phyloP scores from a whole-genome alignment of 2,113 vertebrate species.

The Dicentrarchus labrax region DNA sequence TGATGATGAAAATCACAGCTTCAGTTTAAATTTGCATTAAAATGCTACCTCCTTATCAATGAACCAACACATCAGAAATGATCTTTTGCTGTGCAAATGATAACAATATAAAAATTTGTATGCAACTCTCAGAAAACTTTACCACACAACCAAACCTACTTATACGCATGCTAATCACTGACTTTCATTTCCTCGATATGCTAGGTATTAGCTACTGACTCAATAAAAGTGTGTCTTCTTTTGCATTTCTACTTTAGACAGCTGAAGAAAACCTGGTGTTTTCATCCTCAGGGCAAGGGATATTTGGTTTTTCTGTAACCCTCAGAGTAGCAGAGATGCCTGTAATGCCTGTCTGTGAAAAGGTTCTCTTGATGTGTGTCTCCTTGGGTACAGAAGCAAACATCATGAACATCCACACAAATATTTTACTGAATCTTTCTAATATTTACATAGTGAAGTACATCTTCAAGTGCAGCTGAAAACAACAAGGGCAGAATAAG shows the following conservation, averaged over 20 bases:
- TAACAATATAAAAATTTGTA: conserved; percentile 15
- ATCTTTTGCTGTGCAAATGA: neutral
- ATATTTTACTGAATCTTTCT: conserved; percentile 25
- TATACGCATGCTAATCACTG: conserved; percentile 28
- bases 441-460: conserved; percentile 7
- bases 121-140: neutral
- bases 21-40: conserved; percentile 46
- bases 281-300: conserved; percentile 36
- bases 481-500: neutral
- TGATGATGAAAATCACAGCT: conserved; percentile 1
- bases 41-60: neutral
- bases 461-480: neutral
- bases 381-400: conserved; percentile 31
- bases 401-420: conserved; percentile 28
- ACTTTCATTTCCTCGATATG: conserved; percentile 28
- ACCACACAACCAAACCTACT: neutral
- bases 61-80: conserved; percentile 10
- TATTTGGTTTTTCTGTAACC: conserved; percentile 37
- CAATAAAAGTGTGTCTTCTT: conserved; percentile 39
- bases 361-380: conserved; percentile 35
- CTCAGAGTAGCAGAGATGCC: conserved; percentile 20
- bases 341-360: conserved; percentile 30
- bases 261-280: conserved; percentile 30
- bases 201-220: conserved; percentile 42
- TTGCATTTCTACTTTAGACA: conserved; percentile 29